A percentile compares a stretch with the other conserved stretches of the same genome.
Evolutionary conservation across 2,113 vertebrate species (phyloP).

Genomic region (Sminthopsis crassicaudata): DNA sequence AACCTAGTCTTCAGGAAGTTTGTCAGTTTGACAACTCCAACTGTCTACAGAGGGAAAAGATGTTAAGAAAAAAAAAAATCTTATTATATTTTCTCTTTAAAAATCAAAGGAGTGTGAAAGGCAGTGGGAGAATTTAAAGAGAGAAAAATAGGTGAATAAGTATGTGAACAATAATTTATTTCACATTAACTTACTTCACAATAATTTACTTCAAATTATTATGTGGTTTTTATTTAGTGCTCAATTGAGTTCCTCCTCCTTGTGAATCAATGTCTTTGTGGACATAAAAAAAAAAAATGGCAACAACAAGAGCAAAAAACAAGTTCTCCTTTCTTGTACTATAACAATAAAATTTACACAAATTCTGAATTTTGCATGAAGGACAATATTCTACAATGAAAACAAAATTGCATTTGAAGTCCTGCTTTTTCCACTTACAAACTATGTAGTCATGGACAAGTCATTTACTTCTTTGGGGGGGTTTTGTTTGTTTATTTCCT

Average conservation of each 20-base stretch:
- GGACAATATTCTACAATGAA: neutral
- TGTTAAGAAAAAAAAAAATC: neutral
- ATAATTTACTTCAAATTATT: neutral
- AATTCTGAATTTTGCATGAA: neutral
- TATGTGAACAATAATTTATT: neutral
- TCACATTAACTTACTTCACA: neutral
- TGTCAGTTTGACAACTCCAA: neutral
- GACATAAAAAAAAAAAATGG: neutral
- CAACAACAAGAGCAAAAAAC: neutral
- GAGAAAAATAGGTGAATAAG: neutral
- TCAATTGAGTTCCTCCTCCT: neutral
- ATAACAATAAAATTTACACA: neutral
- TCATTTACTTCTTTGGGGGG: neutral
- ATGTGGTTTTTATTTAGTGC: neutral
- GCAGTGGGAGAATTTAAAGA: too few species aligned
- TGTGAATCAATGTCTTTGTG: neutral
- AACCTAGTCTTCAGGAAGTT: neutral
- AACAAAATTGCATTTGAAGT: neutral
- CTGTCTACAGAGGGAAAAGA: neutral
- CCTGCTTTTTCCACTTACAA: neutral
- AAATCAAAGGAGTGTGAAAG: neutral
- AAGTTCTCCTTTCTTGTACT: neutral
- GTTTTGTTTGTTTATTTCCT: too few species aligned
- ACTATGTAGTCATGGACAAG: neutral
- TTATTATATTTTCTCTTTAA: neutral